Evolutionary conservation across 1,140 invertebrate species (phyloP).

Genomic region (Tetramorium alpestre): DNA sequence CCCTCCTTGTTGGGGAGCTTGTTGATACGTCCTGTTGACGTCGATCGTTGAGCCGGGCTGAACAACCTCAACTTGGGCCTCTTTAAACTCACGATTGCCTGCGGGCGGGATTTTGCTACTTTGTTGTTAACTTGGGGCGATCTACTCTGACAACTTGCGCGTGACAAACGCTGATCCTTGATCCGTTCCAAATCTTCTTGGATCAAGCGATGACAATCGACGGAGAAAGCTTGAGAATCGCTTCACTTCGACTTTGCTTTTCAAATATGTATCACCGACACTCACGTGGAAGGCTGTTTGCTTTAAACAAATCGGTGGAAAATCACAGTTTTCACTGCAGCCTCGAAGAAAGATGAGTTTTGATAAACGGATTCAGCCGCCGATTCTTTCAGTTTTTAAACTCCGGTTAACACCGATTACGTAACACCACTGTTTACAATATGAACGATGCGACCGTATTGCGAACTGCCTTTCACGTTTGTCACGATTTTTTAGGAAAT

Average conservation of each 20-base stretch:
- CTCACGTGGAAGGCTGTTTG: not conserved
- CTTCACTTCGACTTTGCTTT: slow-evolving; percentile 63
- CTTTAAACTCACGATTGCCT: slow-evolving; percentile 71
- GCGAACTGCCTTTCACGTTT: not conserved
- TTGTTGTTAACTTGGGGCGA: slow-evolving; percentile 47
- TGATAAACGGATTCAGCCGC: not conserved
- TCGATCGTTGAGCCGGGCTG: slow-evolving; percentile 74
- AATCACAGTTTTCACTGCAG: slow-evolving; percentile 6
- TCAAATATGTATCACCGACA: slow-evolving; percentile 4
- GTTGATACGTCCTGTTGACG: slow-evolving; percentile 66
- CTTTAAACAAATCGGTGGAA: not conserved
- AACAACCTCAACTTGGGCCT: slow-evolving; percentile 75
- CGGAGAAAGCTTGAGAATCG: not conserved
- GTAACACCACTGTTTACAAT: not conserved
- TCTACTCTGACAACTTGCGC: slow-evolving; percentile 1
- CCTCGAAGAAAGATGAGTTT: not conserved
- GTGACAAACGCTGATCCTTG: slow-evolving; percentile 17
- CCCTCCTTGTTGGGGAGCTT: slow-evolving; percentile 70
- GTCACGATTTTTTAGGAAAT: slow-evolving; percentile 18
- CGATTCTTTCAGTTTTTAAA: not conserved
- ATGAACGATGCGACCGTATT: not conserved
- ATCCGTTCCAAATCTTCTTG: slow-evolving; percentile 37
- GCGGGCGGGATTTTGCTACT: slow-evolving; percentile 81
- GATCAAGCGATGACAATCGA: slow-evolving; percentile 20
- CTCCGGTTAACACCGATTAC: slow-evolving; percentile 5